phyloP scores from a whole-genome alignment of 2,113 vertebrate species.

The Danionella cerebrum region DNA sequence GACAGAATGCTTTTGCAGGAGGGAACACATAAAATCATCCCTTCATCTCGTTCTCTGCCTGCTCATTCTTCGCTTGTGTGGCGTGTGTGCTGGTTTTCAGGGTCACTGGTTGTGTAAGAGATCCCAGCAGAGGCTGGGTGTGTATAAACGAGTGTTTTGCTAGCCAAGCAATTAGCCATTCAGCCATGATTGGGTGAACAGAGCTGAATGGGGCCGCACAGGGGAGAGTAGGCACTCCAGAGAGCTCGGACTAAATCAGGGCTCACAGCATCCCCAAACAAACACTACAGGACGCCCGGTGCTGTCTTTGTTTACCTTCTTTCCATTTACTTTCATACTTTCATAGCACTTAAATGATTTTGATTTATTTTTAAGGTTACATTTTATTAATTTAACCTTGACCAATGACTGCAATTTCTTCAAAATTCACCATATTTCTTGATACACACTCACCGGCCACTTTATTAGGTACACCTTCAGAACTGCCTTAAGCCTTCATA shows the following conservation, averaged over 20 bases:
- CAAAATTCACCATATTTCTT: too few species aligned
- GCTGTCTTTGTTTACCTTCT: background rate
- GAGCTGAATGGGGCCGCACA: slow-evolving; percentile 64
- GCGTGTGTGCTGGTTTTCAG: slow-evolving; percentile 57
- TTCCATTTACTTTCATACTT: slow-evolving; percentile 9
- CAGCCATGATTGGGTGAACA: slow-evolving; percentile 65
- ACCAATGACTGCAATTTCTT: too few species aligned
- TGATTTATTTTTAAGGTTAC: too few species aligned
- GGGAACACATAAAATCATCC: background rate
- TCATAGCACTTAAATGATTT: too few species aligned
- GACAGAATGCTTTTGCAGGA: background rate
- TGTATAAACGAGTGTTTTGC: slow-evolving; percentile 47
- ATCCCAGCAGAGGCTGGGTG: slow-evolving; percentile 37
- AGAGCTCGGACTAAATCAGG: slow-evolving; percentile 23
- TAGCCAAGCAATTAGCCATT: slow-evolving; percentile 70
- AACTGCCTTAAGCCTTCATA: too few species aligned
- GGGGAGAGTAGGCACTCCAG: slow-evolving; percentile 47
- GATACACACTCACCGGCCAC: too few species aligned
- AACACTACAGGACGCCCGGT: slow-evolving; percentile 24
- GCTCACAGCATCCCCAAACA: slow-evolving; percentile 20
- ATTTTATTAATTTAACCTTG: too few species aligned
- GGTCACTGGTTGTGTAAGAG: slow-evolving; percentile 60
- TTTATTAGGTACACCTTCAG: too few species aligned
- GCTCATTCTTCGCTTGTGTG: slow-evolving; percentile 28
- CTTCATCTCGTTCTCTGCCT: background rate